Evolutionary conservation across 2,113 vertebrate genomes (phyloP).

Genomic region (Arvicanthis niloticus): DNA sequence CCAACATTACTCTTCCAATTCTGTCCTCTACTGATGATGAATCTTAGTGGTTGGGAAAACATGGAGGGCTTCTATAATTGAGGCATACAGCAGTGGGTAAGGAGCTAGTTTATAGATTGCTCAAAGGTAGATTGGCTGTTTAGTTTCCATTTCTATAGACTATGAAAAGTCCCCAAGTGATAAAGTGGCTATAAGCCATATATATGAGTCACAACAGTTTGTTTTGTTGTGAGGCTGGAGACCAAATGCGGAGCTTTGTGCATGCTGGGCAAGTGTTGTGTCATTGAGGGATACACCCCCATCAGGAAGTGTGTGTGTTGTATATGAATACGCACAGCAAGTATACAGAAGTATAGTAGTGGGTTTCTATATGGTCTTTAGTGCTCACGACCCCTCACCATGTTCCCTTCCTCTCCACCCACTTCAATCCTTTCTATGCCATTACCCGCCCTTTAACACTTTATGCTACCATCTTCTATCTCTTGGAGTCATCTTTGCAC

Average conservation of each 20-base stretch:
- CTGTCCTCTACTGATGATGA: neutral
- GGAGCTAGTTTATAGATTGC: neutral
- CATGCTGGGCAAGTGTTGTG: neutral
- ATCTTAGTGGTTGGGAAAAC: neutral
- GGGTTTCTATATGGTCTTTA: neutral
- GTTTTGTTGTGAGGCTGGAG: neutral
- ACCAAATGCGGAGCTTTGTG: neutral
- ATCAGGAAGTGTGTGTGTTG: neutral
- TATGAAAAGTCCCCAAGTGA: neutral
- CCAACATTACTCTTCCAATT: neutral
- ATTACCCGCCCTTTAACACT: neutral
- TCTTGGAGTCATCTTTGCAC: neutral
- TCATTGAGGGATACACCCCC: neutral
- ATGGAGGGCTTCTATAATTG: neutral
- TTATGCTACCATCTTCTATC: no score
- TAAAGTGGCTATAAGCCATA: neutral
- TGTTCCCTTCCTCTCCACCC: neutral
- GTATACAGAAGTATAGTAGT: neutral
- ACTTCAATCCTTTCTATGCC: neutral
- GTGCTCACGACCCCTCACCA: neutral
- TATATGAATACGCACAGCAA: neutral
- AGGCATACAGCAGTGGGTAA: neutral
- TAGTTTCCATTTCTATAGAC: neutral
- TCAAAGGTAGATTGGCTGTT: neutral
- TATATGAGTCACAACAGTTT: neutral